Evolutionary conservation across 30 jellyfish, hydroid and myxozoan genomes (phyloP).

Genomic region (Morbakka virulenta): DNA sequence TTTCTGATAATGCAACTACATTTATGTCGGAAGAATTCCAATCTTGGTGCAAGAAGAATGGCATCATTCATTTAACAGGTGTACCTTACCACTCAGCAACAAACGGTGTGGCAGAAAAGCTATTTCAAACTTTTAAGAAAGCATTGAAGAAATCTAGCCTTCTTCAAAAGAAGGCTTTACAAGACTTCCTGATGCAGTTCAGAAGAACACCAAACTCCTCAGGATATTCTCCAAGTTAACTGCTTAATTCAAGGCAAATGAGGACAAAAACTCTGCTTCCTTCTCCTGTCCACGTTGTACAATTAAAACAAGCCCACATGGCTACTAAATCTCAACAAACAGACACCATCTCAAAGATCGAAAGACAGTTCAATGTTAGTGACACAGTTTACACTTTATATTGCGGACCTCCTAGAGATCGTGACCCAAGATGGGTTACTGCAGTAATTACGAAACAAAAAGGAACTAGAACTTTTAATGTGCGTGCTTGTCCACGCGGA

Average conservation of each 20-base stretch:
- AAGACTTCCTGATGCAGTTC: slow-evolving; percentile 4
- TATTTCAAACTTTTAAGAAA: neutral
- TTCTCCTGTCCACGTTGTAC: slow-evolving; percentile 6
- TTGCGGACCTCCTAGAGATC: slow-evolving; percentile 30
- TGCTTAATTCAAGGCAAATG: neutral
- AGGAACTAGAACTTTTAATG: slow-evolving; percentile 6
- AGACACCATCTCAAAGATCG: no score
- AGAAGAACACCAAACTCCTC: neutral
- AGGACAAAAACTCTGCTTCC: neutral
- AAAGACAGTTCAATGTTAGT: slow-evolving; percentile 3
- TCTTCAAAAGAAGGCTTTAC: neutral
- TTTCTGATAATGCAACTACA: slow-evolving; percentile 11
- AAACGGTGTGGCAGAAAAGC: no score
- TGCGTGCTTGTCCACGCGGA: no score
- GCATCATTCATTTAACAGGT: slow-evolving; percentile 12
- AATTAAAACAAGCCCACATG: no score
- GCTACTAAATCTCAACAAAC: no score
- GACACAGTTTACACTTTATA: slow-evolving; percentile 4
- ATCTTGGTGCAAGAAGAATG: neutral
- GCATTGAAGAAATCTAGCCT: neutral
- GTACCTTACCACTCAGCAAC: slow-evolving; percentile 43
- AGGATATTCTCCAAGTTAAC: slow-evolving; percentile 12
- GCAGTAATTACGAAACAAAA: neutral
- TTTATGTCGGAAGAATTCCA: slow-evolving; percentile 8
- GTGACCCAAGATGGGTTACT: slow-evolving; percentile 35